Base-by-base conservation (phyloP, 2,888 invertebrate genomes). In the Choristoneura rosaceana region DNA sequence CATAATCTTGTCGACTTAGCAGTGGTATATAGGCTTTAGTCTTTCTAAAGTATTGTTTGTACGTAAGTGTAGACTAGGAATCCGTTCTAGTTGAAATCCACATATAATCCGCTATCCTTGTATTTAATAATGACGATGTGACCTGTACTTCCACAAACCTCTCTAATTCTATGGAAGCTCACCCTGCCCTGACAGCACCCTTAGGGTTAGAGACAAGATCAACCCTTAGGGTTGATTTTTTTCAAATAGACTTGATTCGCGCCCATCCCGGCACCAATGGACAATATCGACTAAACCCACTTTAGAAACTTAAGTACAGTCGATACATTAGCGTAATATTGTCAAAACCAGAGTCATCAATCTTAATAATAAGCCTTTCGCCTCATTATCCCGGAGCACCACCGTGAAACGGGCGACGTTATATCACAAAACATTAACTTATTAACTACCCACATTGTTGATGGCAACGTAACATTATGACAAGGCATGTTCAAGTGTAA, bases 311-410 rank as follows among this genome's bases (percentile, higher is more conserved):
- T 47, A 5, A 47, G 14, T n/a, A 47, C 0, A 43, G 14, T n/a
- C 47, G 14, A 4, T n/a, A 47, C 4, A 4, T 47, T n/a, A 14
- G n/a, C 4, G 47, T n/a, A 68, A 68, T 47, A 12, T 50, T 45
- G 47, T 68, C 55, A 60, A 60, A 66, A 67, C 4, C 45, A 59
- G 33, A 47, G 50, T 68, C 60, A 60, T 68, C 60, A 68, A 68
- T 68, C 68, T 68, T 60, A 68, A 60, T 68, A 64, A 25, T 34
- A 68, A 17, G 34, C 55, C 47, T 60, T 60, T 68, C 50, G 12
- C 45, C 67, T 38, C 50, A 67, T 67, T 66, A 66, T 55, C 41
- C 43, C 25, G 10, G n/a, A 25, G 17, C 41, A 55, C 14, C 12
- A 12, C 58, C 66, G 15, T 66, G 33, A 58, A 66, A 66, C n/a